phyloP scores from a whole-genome alignment of 2,888 invertebrate genomes.

The Dysmachus trigonus region DNA sequence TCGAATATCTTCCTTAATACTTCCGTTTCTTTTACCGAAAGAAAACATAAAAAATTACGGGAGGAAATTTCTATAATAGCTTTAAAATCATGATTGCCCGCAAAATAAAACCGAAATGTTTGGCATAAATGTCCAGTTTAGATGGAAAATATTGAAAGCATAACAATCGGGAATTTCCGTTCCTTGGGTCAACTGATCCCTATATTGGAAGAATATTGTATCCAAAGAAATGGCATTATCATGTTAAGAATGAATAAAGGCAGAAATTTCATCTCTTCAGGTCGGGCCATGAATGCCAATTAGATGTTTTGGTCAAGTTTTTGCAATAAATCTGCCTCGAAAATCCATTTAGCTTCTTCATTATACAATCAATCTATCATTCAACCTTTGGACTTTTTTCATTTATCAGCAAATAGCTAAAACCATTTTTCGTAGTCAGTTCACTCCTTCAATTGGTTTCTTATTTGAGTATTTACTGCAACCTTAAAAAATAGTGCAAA shows the following conservation, averaged over 20 bases:
- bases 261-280: neutral
- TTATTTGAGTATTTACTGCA: neutral
- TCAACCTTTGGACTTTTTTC: neutral
- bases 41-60: neutral
- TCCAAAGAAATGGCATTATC: neutral
- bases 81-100: neutral
- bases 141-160: neutral
- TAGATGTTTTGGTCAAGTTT: neutral
- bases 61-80: neutral
- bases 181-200: neutral
- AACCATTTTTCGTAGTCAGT: neutral
- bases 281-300: neutral
- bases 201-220: neutral
- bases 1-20: neutral
- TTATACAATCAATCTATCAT: neutral
- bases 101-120: neutral
- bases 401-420: neutral
- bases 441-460: neutral
- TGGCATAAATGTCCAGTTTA: neutral
- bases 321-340: neutral
- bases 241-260: neutral
- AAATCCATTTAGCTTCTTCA: neutral
- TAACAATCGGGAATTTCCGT: neutral
- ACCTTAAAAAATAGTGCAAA: neutral
- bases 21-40: neutral